Evolutionary conservation across 1,140 invertebrate species (phyloP), one percentile per base, ranked within the genome.

Genomic region (Heliconius himera): DNA sequence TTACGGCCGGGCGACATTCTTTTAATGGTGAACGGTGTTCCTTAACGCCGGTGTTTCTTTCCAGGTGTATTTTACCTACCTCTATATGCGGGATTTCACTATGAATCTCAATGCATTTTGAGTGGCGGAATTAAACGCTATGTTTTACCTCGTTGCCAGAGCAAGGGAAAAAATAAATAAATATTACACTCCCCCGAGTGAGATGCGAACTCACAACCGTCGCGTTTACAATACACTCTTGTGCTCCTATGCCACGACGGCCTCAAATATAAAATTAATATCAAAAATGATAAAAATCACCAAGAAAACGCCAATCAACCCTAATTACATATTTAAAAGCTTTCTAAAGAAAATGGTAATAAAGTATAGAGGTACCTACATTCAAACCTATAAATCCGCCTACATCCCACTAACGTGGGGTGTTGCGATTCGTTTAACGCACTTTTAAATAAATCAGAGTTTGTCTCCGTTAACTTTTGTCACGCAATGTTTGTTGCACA

Each of bases 251-350:
- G 49, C 49, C 20, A 56, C 18, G 18, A 51, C 49, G 20, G 20
- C 51, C 51, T n/a, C 0, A 56, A 56, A 56, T 22, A 9, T 8
- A n/a, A 56, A 56, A 26, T 66, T 0, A 29, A 26, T 11, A 66
- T 29, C 2, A n/a, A 26, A 16, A 46, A 16, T 29, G 18, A 66
- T 66, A 66, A 29, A 66, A 29, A 29, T 26, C 3, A 66, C 26
- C 3, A 16, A 9, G 4, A 29, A 66, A 13, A 16, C 60, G 22
- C 60, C 13, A 26, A 66, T 66, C 22, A 66, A 26, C 26, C 22
- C 60, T 29, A 26, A 66, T 66, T 66, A 66, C 22, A 66, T 66
- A 66, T 66, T 60, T 66, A 66, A 66, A 66, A 66, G 60, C 60
- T 66, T 66, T 66, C 54, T 16, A 66, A 29, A 29, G 26, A 66